phyloP scores from a whole-genome alignment of 2,113 vertebrate species.

The Suncus etruscus region DNA sequence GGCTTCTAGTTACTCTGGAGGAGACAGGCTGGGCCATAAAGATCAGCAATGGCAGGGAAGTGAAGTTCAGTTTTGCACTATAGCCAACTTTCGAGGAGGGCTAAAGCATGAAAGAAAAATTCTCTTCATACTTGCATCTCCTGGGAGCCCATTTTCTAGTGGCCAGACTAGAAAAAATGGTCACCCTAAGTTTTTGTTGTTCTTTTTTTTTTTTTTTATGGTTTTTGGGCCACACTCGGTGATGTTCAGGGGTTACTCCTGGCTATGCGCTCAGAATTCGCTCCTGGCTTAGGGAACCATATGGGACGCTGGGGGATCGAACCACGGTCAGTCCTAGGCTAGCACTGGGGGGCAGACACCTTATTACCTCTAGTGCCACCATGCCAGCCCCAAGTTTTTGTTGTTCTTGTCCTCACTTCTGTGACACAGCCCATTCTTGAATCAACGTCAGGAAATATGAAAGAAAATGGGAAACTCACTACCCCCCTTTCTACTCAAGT shows the following conservation, averaged over 20 bases:
- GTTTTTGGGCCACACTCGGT: no score
- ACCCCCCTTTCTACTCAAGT: neutral
- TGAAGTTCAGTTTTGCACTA: neutral
- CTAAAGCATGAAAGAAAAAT: neutral
- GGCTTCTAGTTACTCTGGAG: neutral
- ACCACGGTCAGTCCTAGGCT: no score
- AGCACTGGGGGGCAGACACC: no score
- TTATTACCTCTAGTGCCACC: no score
- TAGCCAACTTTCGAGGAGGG: neutral
- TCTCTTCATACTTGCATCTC: neutral
- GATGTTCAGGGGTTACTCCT: no score
- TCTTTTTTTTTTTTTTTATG: slow-evolving; percentile 24
- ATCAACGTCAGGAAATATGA: slow-evolving; percentile 1
- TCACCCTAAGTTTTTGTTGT: neutral
- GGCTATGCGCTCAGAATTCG: no score
- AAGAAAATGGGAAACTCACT: neutral
- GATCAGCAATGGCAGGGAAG: neutral
- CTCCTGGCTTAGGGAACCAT: no score
- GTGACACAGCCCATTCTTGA: neutral
- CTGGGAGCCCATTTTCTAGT: neutral
- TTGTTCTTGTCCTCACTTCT: neutral
- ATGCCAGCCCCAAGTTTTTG: neutral
- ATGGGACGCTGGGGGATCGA: no score
- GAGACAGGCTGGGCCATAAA: neutral
- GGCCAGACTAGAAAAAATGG: neutral